These are phyloP conservation scores for Acanthiza pusilla DNA, from an alignment of 2,797 vertebrate species.

Conservation along the genomic window DNA sequence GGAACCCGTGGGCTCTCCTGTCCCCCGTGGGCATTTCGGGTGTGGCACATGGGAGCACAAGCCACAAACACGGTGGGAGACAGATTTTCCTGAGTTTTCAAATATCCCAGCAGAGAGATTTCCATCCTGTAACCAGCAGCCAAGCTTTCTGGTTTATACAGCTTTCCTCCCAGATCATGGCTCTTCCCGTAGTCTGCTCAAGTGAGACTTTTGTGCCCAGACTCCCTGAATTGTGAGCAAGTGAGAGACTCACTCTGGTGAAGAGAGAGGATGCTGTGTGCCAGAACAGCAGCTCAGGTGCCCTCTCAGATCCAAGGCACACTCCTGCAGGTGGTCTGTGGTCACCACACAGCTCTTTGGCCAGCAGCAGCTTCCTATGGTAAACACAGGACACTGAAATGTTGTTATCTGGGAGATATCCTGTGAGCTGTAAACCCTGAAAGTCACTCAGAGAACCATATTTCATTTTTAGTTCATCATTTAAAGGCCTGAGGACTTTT, in stretches of 20 bases:
- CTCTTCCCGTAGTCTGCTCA: not conserved
- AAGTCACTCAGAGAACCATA: not conserved
- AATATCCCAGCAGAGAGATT: not conserved
- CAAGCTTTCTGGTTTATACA: not conserved
- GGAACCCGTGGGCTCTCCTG: not conserved
- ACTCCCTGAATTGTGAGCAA: fast-evolving
- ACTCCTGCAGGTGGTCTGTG: not conserved
- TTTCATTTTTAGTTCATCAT: not conserved
- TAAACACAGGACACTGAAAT: not conserved
- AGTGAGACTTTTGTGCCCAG: fast-evolving
- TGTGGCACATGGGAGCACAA: fast-evolving
- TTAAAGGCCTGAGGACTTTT: not conserved
- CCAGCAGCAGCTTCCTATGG: not conserved
- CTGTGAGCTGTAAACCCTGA: not conserved
- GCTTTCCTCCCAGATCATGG: fast-evolving
- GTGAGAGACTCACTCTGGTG: not conserved
- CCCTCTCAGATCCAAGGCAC: not conserved
- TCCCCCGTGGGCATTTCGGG: not conserved
- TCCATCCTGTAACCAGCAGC: not conserved
- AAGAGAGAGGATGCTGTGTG: not conserved
- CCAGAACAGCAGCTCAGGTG: not conserved
- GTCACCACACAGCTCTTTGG: not conserved
- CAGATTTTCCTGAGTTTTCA: not conserved
- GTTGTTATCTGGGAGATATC: not conserved
- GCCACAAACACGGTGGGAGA: fast-evolving